phyloP scores from a whole-genome alignment of 2,113 vertebrate species.

The Puffinus mauretanicus region DNA sequence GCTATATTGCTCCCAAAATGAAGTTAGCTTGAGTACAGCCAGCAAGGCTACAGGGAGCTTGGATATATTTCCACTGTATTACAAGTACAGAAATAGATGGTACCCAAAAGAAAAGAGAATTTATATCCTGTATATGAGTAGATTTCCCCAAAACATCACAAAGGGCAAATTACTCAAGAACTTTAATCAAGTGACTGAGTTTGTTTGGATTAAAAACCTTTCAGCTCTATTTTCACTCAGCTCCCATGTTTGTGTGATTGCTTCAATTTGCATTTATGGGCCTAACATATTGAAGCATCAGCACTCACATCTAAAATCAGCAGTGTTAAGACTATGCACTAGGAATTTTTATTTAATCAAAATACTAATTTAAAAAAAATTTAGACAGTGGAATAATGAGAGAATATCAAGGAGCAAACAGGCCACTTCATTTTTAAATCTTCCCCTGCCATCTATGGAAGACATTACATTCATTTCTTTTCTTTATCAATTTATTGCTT shows the following conservation, averaged over 20 bases:
- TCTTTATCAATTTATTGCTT: neutral
- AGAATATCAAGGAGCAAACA: neutral
- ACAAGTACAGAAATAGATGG: neutral
- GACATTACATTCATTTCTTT: neutral
- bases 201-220: slow-evolving; percentile 49
- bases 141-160: slow-evolving; percentile 11
- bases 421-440: neutral
- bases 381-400: neutral
- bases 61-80: neutral
- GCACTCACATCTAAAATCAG: slow-evolving; percentile 13
- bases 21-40: neutral
- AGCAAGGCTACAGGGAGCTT: neutral
- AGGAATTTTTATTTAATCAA: slow-evolving; percentile 64
- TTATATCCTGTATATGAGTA: neutral
- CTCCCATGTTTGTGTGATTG: slow-evolving; percentile 40
- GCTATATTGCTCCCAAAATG: neutral
- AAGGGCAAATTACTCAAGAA: slow-evolving; percentile 38
- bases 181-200: slow-evolving; percentile 36
- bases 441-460: neutral
- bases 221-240: slow-evolving; percentile 14
- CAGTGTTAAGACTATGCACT: neutral
- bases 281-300: slow-evolving; percentile 21
- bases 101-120: neutral
- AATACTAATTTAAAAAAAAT: neutral
- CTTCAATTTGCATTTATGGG: slow-evolving; percentile 59